Evolutionary conservation across 2,797 vertebrate species (phyloP).

Genomic region (Anableps anableps): DNA sequence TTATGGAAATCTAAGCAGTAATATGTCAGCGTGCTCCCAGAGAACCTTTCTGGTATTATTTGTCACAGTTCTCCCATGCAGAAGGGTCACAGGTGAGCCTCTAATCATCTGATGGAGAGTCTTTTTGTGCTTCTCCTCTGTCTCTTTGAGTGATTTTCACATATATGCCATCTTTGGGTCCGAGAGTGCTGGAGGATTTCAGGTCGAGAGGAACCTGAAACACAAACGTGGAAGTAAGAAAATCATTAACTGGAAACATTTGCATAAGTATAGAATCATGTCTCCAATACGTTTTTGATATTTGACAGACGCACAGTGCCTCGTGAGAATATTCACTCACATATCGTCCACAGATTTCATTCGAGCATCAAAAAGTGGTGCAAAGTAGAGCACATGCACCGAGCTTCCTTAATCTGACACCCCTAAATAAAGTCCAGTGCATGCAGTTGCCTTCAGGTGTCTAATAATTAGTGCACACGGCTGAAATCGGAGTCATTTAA

Average conservation of each 20-base stretch:
- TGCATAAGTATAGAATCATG: neutral
- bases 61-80: neutral
- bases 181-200: constrained; percentile 86
- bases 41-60: neutral
- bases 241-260: neutral
- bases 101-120: constrained; percentile 14
- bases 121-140: neutral
- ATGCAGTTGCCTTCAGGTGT: too few relatives aligned
- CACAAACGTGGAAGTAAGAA: neutral
- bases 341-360: too few relatives aligned
- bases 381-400: too few relatives aligned
- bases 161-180: constrained; percentile 88
- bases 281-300: neutral
- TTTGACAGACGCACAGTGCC: too few relatives aligned
- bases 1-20: neutral
- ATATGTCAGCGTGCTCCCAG: neutral
- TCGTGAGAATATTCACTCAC: too few relatives aligned
- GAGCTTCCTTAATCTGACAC: too few relatives aligned
- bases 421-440: too few relatives aligned
- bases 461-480: too few relatives aligned
- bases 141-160: constrained; percentile 80
- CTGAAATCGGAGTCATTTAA: too few relatives aligned
- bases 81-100: neutral
- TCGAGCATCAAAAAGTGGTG: too few relatives aligned
- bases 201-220: constrained; percentile 89